These are phyloP conservation scores for Melopsittacus undulatus DNA, from an alignment of 2,797 vertebrate species.

Conservation along the genomic window DNA sequence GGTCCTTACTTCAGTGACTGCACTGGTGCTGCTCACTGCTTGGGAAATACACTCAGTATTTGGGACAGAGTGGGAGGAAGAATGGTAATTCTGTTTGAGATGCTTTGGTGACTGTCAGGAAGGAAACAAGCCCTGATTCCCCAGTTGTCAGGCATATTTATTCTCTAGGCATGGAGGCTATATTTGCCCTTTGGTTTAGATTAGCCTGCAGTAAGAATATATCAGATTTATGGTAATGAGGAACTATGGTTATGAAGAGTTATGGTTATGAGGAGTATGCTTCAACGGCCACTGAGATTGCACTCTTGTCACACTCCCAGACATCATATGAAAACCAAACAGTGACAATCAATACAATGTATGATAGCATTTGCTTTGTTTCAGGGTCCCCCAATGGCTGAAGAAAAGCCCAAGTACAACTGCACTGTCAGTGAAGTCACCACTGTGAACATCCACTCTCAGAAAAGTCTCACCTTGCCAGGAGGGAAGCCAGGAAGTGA, in stretches of 20 bases:
- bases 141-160: not conserved
- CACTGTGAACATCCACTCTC: slow-evolving; percentile 68
- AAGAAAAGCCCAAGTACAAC: slow-evolving; percentile 72
- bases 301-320: not conserved
- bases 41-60: not conserved
- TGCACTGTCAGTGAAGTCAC: slow-evolving; percentile 73
- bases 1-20: not conserved
- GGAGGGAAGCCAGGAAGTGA: slow-evolving; percentile 20
- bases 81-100: not conserved
- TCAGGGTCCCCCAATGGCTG: slow-evolving; percentile 36
- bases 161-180: not conserved
- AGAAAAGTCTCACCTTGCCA: slow-evolving; percentile 77
- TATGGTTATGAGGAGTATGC: not conserved
- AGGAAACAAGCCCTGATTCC: not conserved
- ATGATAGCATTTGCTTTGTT: slow-evolving; percentile 6
- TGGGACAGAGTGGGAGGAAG: not conserved
- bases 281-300: not conserved
- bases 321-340: not conserved
- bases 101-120: not conserved
- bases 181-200: not conserved
- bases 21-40: not conserved
- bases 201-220: not conserved
- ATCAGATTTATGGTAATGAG: not conserved
- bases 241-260: not conserved
- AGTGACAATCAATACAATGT: not conserved